These are phyloP conservation scores for Teleogryllus oceanicus DNA, from an alignment of 2,888 invertebrate genomes.

Conservation along the genomic window DNA sequence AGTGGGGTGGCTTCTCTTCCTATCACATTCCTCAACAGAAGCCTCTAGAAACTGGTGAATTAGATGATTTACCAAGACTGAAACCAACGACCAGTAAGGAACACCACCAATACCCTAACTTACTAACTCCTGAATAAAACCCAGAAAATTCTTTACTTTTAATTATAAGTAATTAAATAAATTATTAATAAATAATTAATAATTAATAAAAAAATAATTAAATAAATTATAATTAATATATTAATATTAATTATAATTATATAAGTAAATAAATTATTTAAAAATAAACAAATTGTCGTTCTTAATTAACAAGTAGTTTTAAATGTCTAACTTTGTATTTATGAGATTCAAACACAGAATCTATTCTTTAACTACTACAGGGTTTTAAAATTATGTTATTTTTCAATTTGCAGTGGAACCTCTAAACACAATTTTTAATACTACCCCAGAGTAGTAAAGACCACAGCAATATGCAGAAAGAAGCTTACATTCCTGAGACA, in stretches of 20 bases:
- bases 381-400: background rate
- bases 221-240: no score
- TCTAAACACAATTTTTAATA: background rate
- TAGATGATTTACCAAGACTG: slow-evolving; percentile 35
- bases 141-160: background rate
- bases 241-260: no score
- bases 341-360: background rate
- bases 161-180: no score
- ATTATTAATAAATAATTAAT: no score
- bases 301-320: no score
- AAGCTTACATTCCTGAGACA: no score
- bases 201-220: no score
- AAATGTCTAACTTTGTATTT: no score
- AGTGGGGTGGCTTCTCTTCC: slow-evolving; percentile 40
- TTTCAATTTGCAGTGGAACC: background rate
- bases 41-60: slow-evolving; percentile 31
- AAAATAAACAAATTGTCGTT: no score
- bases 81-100: slow-evolving; percentile 31
- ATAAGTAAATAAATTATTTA: no score
- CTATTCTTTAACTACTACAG: background rate
- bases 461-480: background rate
- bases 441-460: background rate
- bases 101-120: slow-evolving; percentile 27
- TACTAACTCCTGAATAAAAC: slow-evolving; percentile 30
- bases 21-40: slow-evolving; percentile 35